These are phyloP conservation scores for Erithacus rubecula DNA, from an alignment of 2,797 vertebrate species.

Conservation along the genomic window DNA sequence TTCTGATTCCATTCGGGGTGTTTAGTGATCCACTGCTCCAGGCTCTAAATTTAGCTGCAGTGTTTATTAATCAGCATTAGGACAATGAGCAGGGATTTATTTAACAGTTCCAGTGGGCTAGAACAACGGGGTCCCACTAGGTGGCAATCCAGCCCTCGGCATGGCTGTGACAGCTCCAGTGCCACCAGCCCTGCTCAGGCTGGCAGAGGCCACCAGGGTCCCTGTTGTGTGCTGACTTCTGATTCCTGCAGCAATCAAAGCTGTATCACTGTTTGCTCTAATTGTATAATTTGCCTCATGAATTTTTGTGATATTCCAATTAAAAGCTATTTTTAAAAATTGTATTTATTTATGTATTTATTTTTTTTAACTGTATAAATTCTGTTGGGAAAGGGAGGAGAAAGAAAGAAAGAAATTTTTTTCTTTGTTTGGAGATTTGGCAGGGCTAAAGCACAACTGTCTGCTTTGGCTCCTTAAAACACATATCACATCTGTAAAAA, in stretches of 20 bases:
- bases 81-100: not conserved
- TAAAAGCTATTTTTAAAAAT: not conserved
- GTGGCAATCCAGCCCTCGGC: conserved; percentile 37
- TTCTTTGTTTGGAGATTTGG: conserved; percentile 8
- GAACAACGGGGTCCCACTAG: conserved; percentile 21
- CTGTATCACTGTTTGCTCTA: not conserved
- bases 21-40: not conserved
- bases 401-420: not conserved
- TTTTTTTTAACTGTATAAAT: not conserved
- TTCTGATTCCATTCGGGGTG: rapidly evolving
- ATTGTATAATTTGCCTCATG: not conserved
- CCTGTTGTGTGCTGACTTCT: rapidly evolving
- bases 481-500: conserved; percentile 41
- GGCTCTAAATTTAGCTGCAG: not conserved
- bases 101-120: rapidly evolving
- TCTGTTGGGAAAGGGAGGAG: not conserved
- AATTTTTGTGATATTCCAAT: not conserved
- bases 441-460: not conserved
- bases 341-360: too few species aligned
- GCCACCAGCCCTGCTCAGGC: rapidly evolving
- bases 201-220: not conserved
- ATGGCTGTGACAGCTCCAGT: not conserved
- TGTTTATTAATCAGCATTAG: rapidly evolving
- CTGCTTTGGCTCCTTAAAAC: conserved; percentile 22
- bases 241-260: not conserved